Evolutionary conservation across 2,113 vertebrate genomes (phyloP).

Genomic region (Micromys minutus): DNA sequence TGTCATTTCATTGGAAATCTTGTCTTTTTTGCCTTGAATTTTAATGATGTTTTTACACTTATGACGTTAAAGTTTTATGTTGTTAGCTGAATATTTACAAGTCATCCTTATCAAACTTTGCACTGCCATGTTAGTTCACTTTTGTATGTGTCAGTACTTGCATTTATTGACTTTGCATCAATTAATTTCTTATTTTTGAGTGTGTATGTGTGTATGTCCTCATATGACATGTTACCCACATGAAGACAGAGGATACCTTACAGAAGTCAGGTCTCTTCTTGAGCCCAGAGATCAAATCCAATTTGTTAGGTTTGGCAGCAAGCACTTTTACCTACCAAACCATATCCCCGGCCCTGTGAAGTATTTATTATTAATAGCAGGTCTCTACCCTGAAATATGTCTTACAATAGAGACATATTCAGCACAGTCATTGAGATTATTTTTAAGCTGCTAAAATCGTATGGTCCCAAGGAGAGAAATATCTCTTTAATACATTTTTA

Average conservation of each 20-base stretch:
- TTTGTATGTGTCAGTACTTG: constrained; percentile 3
- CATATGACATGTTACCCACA: background rate
- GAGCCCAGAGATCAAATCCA: background rate
- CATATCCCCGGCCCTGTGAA: background rate
- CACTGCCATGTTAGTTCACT: constrained; percentile 10
- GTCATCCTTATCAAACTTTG: background rate
- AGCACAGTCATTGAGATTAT: constrained; percentile 1
- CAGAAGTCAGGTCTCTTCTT: background rate
- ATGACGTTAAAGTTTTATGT: background rate
- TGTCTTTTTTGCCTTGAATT: constrained; percentile 37
- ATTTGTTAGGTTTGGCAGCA: background rate
- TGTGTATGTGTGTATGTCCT: background rate
- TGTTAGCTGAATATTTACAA: background rate
- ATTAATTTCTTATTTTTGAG: background rate
- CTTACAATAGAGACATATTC: background rate
- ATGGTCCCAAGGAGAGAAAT: background rate
- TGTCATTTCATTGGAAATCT: constrained; percentile 46
- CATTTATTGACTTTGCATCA: background rate
- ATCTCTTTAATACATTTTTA: constrained; percentile 65
- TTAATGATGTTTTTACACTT: background rate
- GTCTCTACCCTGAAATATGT: background rate
- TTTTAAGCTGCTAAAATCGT: background rate
- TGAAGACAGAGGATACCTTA: background rate
- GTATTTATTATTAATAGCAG: background rate
- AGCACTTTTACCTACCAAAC: background rate